A percentile compares a stretch with the other conserved stretches of the same genome.
These are phyloP conservation scores for Drosophila siamana DNA, from an alignment of 2,888 invertebrate genomes.

Conservation along the genomic window DNA sequence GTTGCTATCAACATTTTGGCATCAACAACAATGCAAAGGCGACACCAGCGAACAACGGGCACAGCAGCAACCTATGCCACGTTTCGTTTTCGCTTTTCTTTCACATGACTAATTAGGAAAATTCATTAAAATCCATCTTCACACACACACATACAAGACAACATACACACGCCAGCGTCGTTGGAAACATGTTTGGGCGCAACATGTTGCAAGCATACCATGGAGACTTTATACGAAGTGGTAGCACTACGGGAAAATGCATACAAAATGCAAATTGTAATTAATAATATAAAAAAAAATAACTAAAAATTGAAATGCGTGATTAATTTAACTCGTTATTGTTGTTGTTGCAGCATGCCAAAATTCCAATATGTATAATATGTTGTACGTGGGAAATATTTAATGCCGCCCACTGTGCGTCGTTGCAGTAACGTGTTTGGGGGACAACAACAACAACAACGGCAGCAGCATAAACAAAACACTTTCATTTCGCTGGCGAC, in stretches of 20 bases:
- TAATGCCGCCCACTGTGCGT: constrained; percentile 51
- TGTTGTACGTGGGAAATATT: constrained; percentile 32
- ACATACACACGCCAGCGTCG: constrained; percentile 20
- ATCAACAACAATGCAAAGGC: constrained; percentile 48
- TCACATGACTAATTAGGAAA: constrained; percentile 77
- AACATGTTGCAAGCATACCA: constrained; percentile 55
- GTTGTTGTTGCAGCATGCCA: not conserved
- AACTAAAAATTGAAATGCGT: not conserved
- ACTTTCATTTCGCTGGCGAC: constrained; percentile 69
- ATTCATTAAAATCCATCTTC: constrained; percentile 53
- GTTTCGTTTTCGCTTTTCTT: constrained; percentile 76
- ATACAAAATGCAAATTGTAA: constrained; percentile 10
- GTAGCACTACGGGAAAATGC: not conserved
- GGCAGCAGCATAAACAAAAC: constrained; percentile 56
- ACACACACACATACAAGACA: constrained; percentile 22
- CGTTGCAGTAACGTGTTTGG: constrained; percentile 59
- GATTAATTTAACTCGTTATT: not conserved
- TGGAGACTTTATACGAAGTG: constrained; percentile 14
- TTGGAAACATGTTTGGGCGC: constrained; percentile 57
- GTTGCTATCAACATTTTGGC: constrained; percentile 58
- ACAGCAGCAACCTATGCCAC: constrained; percentile 33
- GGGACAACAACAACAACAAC: constrained; percentile 31
- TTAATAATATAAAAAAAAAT: constrained; percentile 23
- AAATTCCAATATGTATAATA: constrained; percentile 9
- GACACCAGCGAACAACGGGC: constrained; percentile 32